These are phyloP conservation scores for Nothocercus julius DNA, from an alignment of 2,113 vertebrate species.

Conservation along the genomic window DNA sequence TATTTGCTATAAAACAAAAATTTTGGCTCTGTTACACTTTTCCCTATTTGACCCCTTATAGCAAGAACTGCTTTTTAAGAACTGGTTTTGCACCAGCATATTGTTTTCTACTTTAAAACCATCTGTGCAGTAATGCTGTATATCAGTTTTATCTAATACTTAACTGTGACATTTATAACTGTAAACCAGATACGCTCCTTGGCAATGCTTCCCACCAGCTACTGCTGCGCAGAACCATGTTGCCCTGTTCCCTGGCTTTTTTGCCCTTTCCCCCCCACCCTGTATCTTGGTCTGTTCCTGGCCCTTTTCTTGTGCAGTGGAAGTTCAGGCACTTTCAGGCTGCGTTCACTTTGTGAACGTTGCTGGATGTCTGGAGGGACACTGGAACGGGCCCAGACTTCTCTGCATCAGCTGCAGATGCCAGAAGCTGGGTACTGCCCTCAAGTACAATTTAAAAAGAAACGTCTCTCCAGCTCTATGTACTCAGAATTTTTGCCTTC, in stretches of 20 bases:
- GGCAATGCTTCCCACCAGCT: neutral
- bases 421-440: neutral
- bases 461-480: neutral
- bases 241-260: neutral
- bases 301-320: neutral
- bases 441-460: neutral
- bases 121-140: neutral
- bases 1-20: neutral
- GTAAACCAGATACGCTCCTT: neutral
- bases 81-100: neutral
- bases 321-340: neutral
- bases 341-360: accelerated
- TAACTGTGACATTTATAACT: neutral
- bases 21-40: neutral
- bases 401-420: neutral
- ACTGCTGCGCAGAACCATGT: neutral
- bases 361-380: neutral
- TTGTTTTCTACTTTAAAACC: neutral
- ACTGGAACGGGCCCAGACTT: neutral
- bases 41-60: neutral
- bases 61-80: neutral
- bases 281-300: neutral
- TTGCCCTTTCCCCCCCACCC: neutral
- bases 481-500: neutral
- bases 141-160: neutral